Evolutionary conservation across 2,797 vertebrate species (phyloP).

Genomic region (Odontamblyopus lacepedii): DNA sequence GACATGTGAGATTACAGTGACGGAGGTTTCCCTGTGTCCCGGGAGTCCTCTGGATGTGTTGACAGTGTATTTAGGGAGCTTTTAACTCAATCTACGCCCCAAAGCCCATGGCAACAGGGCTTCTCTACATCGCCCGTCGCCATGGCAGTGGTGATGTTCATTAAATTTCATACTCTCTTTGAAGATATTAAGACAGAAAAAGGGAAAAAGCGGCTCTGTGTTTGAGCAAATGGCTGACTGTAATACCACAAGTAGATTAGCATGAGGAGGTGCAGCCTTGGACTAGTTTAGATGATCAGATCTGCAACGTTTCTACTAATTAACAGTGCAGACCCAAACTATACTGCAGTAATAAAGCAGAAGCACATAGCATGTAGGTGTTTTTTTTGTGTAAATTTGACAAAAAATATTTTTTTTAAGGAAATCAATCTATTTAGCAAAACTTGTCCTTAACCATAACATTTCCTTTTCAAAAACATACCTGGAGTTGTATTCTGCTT

Average conservation of each 20-base stretch:
- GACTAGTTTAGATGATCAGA: background rate
- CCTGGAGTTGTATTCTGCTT: too few relatives aligned
- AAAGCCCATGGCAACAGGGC: conserved; percentile 58
- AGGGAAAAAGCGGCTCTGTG: conserved; percentile 21
- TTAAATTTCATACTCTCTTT: conserved; percentile 52
- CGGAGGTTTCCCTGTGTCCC: conserved; percentile 30
- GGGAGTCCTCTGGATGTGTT: conserved; percentile 46
- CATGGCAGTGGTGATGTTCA: conserved; percentile 64
- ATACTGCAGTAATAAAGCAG: background rate
- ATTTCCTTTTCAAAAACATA: background rate
- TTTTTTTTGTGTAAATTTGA: too few relatives aligned
- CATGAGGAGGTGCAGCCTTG: background rate
- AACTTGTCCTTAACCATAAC: too few relatives aligned
- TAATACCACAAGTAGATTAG: conserved; percentile 3
- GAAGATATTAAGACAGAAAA: conserved; percentile 53
- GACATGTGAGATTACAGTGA: background rate
- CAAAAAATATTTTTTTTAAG: too few relatives aligned
- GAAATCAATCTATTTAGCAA: too few relatives aligned
- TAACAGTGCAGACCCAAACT: background rate
- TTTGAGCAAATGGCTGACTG: conserved; percentile 24
- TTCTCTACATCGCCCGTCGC: conserved; percentile 42
- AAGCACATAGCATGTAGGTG: background rate
- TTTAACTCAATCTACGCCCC: conserved; percentile 64
- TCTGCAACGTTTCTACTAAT: background rate
- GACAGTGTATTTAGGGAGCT: conserved; percentile 68